Evolutionary conservation across 2,797 vertebrate genomes (phyloP).

Genomic region (Nyctibius grandis): DNA sequence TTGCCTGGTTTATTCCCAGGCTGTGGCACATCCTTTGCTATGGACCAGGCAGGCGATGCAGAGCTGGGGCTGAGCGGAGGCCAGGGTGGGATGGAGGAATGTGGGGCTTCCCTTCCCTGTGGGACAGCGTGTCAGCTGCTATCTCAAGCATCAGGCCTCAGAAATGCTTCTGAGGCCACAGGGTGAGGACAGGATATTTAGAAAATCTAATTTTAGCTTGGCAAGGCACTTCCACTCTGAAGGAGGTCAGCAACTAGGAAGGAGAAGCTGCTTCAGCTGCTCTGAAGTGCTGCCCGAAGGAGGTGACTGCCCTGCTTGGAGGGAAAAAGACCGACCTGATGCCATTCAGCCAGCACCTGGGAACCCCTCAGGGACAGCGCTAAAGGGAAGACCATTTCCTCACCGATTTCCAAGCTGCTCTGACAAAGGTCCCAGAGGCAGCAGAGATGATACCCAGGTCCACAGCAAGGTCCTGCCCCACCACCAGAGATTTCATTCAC

Average conservation of each 20-base stretch:
- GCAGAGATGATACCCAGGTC: neutral
- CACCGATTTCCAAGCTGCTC: neutral
- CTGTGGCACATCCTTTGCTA: neutral
- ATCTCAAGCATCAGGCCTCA: fast-evolving
- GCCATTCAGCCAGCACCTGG: neutral
- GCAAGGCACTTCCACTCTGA: neutral
- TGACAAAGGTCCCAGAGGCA: neutral
- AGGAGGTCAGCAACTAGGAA: neutral
- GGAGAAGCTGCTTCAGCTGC: neutral
- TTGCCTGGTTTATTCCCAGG: neutral
- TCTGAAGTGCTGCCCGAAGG: fast-evolving
- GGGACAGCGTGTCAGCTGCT: neutral
- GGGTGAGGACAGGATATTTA: neutral
- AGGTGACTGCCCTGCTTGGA: neutral
- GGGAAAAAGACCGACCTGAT: fast-evolving
- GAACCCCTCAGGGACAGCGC: neutral
- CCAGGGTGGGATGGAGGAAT: neutral
- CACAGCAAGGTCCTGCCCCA: fast-evolving
- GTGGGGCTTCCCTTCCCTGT: neutral
- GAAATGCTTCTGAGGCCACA: neutral
- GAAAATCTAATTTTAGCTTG: neutral
- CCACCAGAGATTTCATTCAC: neutral
- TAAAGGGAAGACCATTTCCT: neutral
- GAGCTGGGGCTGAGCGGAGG: neutral
- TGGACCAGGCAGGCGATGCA: fast-evolving